Evolutionary conservation across 2,113 vertebrate species (phyloP).

Genomic region (Cercopithecus mona): DNA sequence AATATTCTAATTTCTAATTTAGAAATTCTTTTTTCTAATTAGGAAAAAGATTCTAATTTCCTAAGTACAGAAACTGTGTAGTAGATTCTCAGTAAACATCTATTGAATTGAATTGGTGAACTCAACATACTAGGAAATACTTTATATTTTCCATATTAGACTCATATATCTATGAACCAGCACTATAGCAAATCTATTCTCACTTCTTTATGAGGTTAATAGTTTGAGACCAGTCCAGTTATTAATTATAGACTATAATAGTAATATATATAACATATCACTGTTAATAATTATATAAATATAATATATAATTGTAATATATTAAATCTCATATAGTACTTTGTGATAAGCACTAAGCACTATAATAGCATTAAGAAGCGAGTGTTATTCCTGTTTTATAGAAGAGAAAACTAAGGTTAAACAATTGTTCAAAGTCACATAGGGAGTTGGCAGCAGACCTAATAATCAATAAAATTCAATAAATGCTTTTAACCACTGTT

Average conservation of each 20-base stretch:
- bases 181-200: neutral
- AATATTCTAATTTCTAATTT: neutral
- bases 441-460: neutral
- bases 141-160: neutral
- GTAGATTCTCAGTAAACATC: neutral
- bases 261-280: neutral
- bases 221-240: neutral
- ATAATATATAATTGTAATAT: neutral
- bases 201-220: neutral
- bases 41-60: neutral
- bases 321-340: neutral
- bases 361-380: neutral
- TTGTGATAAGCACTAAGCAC: neutral
- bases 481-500: neutral
- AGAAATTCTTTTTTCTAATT: too few relatives aligned
- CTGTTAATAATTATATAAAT: neutral
- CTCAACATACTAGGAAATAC: neutral
- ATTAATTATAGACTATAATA: neutral
- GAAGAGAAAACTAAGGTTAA: constrained; percentile 33
- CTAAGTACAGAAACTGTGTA: neutral
- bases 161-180: neutral
- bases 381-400: neutral
- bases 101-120: neutral
- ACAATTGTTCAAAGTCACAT: neutral
- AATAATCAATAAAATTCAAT: neutral